These are phyloP conservation scores for Calameuta pallipes DNA, from an alignment of 2,888 invertebrate genomes.

Conservation along the genomic window DNA sequence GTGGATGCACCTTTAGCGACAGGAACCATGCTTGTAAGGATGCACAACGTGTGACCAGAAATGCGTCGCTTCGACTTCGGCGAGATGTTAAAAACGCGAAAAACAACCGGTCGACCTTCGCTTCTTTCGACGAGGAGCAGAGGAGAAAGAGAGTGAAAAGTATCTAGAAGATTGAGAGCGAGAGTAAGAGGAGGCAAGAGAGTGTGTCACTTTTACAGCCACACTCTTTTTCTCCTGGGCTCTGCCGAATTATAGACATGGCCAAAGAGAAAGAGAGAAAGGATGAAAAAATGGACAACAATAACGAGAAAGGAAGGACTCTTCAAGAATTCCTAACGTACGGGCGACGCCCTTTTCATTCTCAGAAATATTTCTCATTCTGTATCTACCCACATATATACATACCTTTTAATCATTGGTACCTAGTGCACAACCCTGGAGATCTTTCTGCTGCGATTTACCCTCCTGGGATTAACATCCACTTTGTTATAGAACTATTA, in stretches of 20 bases:
- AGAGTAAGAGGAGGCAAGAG: neutral
- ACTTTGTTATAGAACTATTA: neutral
- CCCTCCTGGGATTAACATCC: neutral
- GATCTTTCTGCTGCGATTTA: neutral
- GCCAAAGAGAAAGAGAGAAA: neutral
- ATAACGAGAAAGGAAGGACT: neutral
- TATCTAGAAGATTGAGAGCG: neutral
- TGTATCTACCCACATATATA: neutral
- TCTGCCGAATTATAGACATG: neutral
- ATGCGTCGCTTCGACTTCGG: neutral
- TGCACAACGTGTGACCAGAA: neutral
- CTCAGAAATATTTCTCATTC: neutral
- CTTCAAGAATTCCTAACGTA: neutral
- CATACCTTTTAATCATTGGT: neutral
- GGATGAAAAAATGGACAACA: neutral
- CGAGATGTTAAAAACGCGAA: constrained; percentile 1
- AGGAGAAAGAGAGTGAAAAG: neutral
- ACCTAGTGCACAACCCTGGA: neutral
- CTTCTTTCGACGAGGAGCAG: neutral
- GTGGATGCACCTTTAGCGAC: neutral
- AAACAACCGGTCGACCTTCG: constrained; percentile 5
- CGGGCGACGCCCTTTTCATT: neutral
- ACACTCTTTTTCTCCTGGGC: neutral
- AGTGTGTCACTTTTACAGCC: neutral
- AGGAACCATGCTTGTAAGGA: neutral